Evolutionary conservation across 2,797 vertebrate species (phyloP).

Genomic region (Cyclura pinguis): DNA sequence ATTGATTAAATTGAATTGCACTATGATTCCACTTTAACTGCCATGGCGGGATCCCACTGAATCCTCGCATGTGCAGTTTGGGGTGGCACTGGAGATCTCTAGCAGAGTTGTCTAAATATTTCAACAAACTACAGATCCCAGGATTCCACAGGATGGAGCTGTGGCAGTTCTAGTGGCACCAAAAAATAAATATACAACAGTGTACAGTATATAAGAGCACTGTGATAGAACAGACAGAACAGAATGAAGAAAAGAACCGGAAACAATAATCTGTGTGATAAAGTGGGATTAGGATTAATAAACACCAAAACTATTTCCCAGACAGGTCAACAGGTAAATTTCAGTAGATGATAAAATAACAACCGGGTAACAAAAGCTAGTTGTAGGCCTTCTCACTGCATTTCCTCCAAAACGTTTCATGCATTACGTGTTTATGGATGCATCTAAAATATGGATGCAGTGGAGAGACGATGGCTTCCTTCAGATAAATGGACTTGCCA

Average conservation of each 20-base stretch:
- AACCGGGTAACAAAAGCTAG: slow-evolving; percentile 50
- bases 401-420: not conserved
- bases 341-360: slow-evolving; percentile 31
- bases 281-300: slow-evolving; percentile 60
- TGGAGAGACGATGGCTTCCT: not conserved
- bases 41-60: no score
- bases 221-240: slow-evolving; percentile 56
- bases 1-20: no score
- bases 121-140: no score
- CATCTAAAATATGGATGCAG: not conserved
- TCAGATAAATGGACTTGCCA: not conserved
- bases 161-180: not conserved
- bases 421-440: not conserved
- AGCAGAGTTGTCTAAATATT: no score
- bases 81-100: no score
- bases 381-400: not conserved
- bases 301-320: slow-evolving; percentile 54
- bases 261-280: slow-evolving; percentile 56
- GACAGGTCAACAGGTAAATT: slow-evolving; percentile 62
- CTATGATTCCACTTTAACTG: no score
- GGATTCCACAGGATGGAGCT: not conserved
- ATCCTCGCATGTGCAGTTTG: no score
- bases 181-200: not conserved
- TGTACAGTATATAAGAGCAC: no score
- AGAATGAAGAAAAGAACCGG: slow-evolving; percentile 46